Percentiles rank a stretch among this genome's conserved stretches.
Evolutionary conservation across 1,140 invertebrate species (phyloP).

Genomic region (Magallana angulata): DNA sequence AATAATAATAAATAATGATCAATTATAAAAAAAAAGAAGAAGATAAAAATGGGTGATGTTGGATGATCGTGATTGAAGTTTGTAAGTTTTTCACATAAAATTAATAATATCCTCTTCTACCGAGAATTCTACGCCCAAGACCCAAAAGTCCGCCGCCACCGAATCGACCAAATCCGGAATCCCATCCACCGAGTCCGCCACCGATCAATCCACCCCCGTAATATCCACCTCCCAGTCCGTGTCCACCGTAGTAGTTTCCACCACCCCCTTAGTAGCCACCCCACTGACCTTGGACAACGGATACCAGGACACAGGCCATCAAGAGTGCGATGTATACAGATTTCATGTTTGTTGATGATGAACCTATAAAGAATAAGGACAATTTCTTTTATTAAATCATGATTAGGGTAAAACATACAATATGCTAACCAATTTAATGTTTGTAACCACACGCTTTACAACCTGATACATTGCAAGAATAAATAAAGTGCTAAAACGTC

Average conservation of each 20-base stretch:
- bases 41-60: too few species aligned
- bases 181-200: background rate
- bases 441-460: too few species aligned
- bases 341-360: background rate
- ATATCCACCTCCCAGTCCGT: background rate
- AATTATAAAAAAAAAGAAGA: too few species aligned
- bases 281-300: background rate
- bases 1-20: too few species aligned
- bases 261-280: background rate
- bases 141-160: background rate
- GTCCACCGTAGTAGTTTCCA: background rate
- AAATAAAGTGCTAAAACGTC: too few species aligned
- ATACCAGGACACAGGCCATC: background rate
- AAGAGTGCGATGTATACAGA: background rate
- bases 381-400: too few species aligned
- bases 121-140: background rate
- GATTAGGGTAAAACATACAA: too few species aligned
- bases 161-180: background rate
- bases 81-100: too few species aligned
- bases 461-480: too few species aligned
- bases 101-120: background rate
- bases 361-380: too few species aligned
- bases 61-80: too few species aligned
- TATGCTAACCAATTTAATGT: too few species aligned
- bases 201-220: conserved; percentile 3